Base-by-base conservation (phyloP, 2,113 vertebrate species). In the Nyctibius bracteatus region DNA sequence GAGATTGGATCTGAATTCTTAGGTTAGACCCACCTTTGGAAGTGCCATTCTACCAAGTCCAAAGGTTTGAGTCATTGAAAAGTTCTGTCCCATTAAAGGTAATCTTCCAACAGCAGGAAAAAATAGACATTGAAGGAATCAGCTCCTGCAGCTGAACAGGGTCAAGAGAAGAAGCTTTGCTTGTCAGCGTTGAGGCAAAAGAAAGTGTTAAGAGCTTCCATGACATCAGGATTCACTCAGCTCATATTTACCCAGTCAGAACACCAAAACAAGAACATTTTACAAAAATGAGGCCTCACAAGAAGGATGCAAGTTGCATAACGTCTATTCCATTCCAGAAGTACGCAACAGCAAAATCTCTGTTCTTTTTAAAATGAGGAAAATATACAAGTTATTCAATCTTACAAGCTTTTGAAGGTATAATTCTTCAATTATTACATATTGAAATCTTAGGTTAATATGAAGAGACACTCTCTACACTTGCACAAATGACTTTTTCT, bases 251-350 rank as follows among this genome's bases (percentile, higher is more conserved):
- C 39, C 23, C 93, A 92, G 75, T 67, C 88, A 96, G 90, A 86
- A 86, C 21, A 86, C 81, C 68, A 89, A 88, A 91, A 84, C 35
- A 89, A 84, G 74, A 84, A 44, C 33, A 23, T 62, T 90, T 84
- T 43, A 61, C 31, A 93, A 91, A 96, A 92, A 74, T 3, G 73
- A 87, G 86, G 86, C 80, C 86, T 93, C 82, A 79, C 57, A 92
- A 41, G 92, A 73, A 71, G 44, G 49, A 80, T 57, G 59, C 43
- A 84, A 85, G 84, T 39, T 92, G 84, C 81, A 88, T 80, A 95
- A 96, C 46, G 78, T 95, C 93, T 96, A 65, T 68, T 94, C 80
- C 89, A 83, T 88, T 97, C 49, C 74, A 90, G 15, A 77, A 39
- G 9, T 31, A 63, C 10, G 35, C 39, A 81, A 47, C 19, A 52